phyloP scores from a whole-genome alignment of 2,797 vertebrate genomes.

The Phrynocephalus vlangalii region DNA sequence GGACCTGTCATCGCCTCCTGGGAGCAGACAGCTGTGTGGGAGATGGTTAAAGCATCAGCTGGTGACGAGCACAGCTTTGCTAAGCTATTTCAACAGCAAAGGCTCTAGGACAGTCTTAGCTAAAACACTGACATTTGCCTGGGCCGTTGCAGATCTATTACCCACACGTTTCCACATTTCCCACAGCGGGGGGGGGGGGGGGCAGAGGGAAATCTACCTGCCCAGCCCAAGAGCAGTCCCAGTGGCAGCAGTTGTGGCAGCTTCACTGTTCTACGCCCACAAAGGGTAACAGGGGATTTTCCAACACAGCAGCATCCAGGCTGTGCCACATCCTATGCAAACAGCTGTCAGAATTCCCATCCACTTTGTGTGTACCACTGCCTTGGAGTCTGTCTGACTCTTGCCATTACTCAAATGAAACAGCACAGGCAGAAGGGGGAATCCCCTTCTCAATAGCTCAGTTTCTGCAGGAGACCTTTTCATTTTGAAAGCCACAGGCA shows the following conservation, averaged over 20 bases:
- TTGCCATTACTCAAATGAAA: not conserved
- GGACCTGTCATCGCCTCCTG: conserved; percentile 95
- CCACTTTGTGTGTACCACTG: not conserved
- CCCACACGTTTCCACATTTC: not conserved
- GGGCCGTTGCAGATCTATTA: not conserved
- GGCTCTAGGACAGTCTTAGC: conserved; percentile 20
- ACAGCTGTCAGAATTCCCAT: not conserved
- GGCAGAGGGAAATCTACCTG: not conserved
- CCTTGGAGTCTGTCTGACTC: not conserved
- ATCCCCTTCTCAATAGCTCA: too few relatives aligned
- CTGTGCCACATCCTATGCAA: too few relatives aligned
- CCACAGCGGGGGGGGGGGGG: too few relatives aligned
- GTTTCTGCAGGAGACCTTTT: not conserved
- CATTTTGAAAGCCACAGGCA: not conserved
- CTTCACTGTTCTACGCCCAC: not conserved
- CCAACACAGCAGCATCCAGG: not conserved
- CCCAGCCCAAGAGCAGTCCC: not conserved
- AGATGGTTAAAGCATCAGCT: conserved; percentile 79
- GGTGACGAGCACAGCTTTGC: conserved; percentile 60
- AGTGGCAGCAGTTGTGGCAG: not conserved
- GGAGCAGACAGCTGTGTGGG: conserved; percentile 95
- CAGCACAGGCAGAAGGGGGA: not conserved
- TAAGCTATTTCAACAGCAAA: not conserved
- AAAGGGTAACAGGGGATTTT: not conserved
- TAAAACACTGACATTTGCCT: not conserved